These are phyloP conservation scores for Colletes collaris DNA, from an alignment of 2,888 invertebrate genomes.

Conservation along the genomic window DNA sequence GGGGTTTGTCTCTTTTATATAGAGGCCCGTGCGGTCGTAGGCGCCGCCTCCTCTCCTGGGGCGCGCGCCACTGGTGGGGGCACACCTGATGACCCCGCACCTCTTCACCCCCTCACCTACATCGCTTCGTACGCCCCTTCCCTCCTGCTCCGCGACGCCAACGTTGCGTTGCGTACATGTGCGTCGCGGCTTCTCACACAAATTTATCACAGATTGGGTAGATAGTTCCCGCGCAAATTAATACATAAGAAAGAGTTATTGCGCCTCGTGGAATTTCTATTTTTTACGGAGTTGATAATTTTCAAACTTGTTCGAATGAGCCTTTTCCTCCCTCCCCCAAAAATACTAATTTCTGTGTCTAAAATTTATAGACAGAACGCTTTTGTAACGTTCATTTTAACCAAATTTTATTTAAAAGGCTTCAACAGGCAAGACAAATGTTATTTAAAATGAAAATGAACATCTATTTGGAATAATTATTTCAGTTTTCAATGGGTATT, in stretches of 20 bases:
- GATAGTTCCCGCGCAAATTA: neutral
- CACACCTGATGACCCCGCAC: slow-evolving; percentile 26
- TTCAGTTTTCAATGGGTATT: no score
- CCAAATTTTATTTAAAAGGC: no score
- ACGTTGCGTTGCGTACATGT: neutral
- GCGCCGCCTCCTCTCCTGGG: slow-evolving; percentile 72
- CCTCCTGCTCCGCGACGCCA: neutral
- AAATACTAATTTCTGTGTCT: no score
- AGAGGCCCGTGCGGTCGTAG: slow-evolving; percentile 67
- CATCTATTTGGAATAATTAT: no score
- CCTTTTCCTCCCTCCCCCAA: no score
- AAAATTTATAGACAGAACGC: no score
- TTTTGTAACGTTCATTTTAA: no score
- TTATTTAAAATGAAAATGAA: no score
- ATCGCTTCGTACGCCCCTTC: neutral
- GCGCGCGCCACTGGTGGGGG: slow-evolving; percentile 53
- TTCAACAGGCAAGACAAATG: no score
- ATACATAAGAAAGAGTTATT: neutral
- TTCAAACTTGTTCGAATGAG: no score
- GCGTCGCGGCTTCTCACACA: slow-evolving; percentile 26
- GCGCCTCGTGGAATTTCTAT: no score
- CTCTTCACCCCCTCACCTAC: slow-evolving; percentile 13
- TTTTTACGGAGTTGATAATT: no score
- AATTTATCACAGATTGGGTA: slow-evolving; percentile 43
- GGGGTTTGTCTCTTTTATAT: slow-evolving; percentile 81